Evolutionary conservation across 2,888 invertebrate species (phyloP), one percentile per base, ranked within the genome.

Genomic region (Tachina lurida): DNA sequence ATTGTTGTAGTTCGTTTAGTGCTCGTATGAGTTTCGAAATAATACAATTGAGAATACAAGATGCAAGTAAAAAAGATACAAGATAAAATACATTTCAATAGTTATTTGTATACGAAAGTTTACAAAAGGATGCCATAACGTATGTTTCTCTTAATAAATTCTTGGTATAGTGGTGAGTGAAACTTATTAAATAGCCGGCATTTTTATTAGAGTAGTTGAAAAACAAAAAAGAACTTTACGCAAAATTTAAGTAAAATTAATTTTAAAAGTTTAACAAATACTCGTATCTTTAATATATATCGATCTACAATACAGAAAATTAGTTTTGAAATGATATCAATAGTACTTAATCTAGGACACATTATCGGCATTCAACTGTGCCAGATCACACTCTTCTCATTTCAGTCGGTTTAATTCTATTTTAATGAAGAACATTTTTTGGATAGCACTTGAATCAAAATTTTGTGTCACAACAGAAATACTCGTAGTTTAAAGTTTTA

Each of bases 11-110:
- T 79, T 45, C 13, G 22, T 71, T 63, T 31, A 7, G 31, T 43
- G 19, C 47, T 67, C 41, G 65, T 49, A 43, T 63, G 47, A 31
- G 54, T 58, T 67, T n/a, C 2, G 22, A 58, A 60, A 81, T 81
- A 81, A 62, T 62, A 54, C 80, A 67, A 74, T 75, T 81, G 80
- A 67, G 80, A 81, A 74, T 81, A 49, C 4, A 56, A 71, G 31
- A 31, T 31, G 2, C 31, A 31, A 68, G 43, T 54, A 62, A 12
- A 78, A 31, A 62, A 63, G 63, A 54, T 62, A 43, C 62, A n/a
- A 62, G 52, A 70, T 43, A 70, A 62, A 49, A 41, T 52, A 58
- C 10, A 56, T 67, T 41, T 22, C 31, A 78, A 45, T 52, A 22
- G 41, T 78, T 78, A 43, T 78, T 45, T 70, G 52, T 19, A 17